These are phyloP conservation scores for Drosophila ananassae DNA, from an alignment of 1,140 invertebrate species.

Conservation along the genomic window DNA sequence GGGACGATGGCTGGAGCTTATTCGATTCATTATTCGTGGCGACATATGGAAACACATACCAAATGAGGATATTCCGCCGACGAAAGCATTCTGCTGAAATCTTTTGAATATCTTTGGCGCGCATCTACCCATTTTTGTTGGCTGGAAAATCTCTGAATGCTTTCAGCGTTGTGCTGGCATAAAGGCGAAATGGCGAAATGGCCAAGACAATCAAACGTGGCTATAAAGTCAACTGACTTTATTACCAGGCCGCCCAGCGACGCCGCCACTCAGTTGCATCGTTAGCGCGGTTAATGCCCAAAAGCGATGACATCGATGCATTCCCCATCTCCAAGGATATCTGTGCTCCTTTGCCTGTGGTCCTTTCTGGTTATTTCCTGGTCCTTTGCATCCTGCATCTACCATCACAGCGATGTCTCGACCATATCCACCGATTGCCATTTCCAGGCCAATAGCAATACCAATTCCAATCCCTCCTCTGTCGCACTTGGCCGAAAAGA, in stretches of 20 bases:
- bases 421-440: slow-evolving; percentile 19
- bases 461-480: slow-evolving; percentile 4
- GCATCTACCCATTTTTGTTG: not conserved
- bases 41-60: not conserved
- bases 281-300: slow-evolving; percentile 67
- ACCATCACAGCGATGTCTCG: slow-evolving; percentile 1
- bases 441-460: slow-evolving; percentile 31
- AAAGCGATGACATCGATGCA: slow-evolving; percentile 31
- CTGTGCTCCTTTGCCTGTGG: not conserved
- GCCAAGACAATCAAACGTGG: slow-evolving; percentile 54
- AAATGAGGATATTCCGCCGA: not conserved
- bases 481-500: slow-evolving; percentile 18
- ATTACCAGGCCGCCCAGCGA: slow-evolving; percentile 39
- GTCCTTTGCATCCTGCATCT: not conserved
- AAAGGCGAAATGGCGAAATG: slow-evolving; percentile 23
- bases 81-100: not conserved
- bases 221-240: slow-evolving; percentile 73
- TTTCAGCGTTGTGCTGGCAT: not conserved
- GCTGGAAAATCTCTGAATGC: slow-evolving; percentile 16
- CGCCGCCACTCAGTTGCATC: slow-evolving; percentile 44
- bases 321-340: slow-evolving; percentile 10
- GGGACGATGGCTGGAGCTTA: no score
- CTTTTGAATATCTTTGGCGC: slow-evolving; percentile 3
- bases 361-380: not conserved
- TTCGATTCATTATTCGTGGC: not conserved